A percentile compares a stretch with the other conserved stretches of the same genome.
Conservation (phyloP, 2,888 invertebrate genomes). For the Drosophila merina region DNA sequence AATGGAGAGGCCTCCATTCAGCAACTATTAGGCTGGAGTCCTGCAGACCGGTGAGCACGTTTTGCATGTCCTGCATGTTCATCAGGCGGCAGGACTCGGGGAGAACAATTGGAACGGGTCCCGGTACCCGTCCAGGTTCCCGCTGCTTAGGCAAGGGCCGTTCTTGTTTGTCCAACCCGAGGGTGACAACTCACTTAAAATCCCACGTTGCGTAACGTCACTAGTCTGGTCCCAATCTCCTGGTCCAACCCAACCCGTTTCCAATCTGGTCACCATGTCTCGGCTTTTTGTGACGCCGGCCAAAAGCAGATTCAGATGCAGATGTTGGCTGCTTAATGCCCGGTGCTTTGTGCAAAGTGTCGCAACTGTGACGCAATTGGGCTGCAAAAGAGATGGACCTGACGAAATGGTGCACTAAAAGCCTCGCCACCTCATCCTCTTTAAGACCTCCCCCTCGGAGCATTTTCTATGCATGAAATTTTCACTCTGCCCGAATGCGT, state of each 20-base stretch:
- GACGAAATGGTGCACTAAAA: slow-evolving; percentile 27
- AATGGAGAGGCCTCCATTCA: slow-evolving; percentile 37
- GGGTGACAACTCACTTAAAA: slow-evolving; percentile 72
- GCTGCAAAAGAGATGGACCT: not conserved
- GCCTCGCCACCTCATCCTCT: slow-evolving; percentile 20
- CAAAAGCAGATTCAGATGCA: slow-evolving; percentile 7
- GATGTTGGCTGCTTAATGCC: slow-evolving; percentile 40
- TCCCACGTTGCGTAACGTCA: slow-evolving; percentile 21
- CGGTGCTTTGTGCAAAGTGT: slow-evolving; percentile 48
- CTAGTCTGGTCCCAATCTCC: not conserved
- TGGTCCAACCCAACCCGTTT: not conserved
- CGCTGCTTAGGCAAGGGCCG: slow-evolving; percentile 47
- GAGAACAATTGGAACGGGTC: slow-evolving; percentile 1
- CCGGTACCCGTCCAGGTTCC: not conserved
- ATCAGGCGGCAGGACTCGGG: slow-evolving; percentile 49
- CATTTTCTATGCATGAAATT: slow-evolving; percentile 48
- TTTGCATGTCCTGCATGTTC: slow-evolving; percentile 18
- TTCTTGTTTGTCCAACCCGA: slow-evolving; percentile 57
- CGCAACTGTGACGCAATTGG: slow-evolving; percentile 30
- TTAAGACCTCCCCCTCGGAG: slow-evolving; percentile 13
- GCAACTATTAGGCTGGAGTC: slow-evolving; percentile 47
- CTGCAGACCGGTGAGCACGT: slow-evolving; percentile 50
- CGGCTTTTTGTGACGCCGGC: slow-evolving; percentile 37
- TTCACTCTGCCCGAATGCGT: slow-evolving; percentile 44
- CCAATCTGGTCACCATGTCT: slow-evolving; percentile 13